These are phyloP conservation scores for Phrixothrix hirtus DNA, from an alignment of 2,888 invertebrate genomes.

Conservation along the genomic window DNA sequence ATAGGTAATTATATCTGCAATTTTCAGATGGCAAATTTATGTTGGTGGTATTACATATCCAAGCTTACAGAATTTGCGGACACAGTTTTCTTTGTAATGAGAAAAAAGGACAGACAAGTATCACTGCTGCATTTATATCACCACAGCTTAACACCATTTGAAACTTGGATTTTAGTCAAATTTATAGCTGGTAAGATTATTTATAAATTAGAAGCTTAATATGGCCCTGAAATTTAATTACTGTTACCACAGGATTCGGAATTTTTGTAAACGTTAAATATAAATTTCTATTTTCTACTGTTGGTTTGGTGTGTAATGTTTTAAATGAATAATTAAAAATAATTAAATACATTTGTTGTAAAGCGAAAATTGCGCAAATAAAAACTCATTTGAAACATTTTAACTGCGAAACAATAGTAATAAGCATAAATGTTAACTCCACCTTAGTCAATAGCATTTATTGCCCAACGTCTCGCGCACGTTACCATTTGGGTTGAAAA, in stretches of 20 bases:
- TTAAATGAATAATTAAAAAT: too few relatives aligned
- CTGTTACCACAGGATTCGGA: too few relatives aligned
- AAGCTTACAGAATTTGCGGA: conserved; percentile 87
- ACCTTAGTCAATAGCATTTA: conserved; percentile 21
- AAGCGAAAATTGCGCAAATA: too few relatives aligned
- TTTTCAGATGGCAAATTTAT: conserved; percentile 79
- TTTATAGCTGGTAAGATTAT: conserved; percentile 67
- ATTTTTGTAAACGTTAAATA: too few relatives aligned
- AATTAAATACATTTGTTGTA: too few relatives aligned
- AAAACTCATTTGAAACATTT: too few relatives aligned
- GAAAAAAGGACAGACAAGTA: conserved; percentile 84
- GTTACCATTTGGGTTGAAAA: conserved; percentile 36
- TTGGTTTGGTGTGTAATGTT: too few relatives aligned
- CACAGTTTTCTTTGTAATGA: conserved; percentile 82
- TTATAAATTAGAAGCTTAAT: neutral
- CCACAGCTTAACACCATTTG: conserved; percentile 77
- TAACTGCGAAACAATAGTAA: conserved; percentile 9
- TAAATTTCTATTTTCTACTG: too few relatives aligned
- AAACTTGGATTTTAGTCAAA: conserved; percentile 78
- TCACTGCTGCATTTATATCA: conserved; percentile 84
- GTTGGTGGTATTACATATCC: conserved; percentile 90
- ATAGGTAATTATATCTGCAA: neutral
- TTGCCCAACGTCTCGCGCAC: conserved; percentile 17
- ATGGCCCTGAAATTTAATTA: too few relatives aligned
- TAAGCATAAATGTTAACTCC: conserved; percentile 29